Conservation (phyloP, 2,797 vertebrate genomes). For the Danio kyathit region DNA sequence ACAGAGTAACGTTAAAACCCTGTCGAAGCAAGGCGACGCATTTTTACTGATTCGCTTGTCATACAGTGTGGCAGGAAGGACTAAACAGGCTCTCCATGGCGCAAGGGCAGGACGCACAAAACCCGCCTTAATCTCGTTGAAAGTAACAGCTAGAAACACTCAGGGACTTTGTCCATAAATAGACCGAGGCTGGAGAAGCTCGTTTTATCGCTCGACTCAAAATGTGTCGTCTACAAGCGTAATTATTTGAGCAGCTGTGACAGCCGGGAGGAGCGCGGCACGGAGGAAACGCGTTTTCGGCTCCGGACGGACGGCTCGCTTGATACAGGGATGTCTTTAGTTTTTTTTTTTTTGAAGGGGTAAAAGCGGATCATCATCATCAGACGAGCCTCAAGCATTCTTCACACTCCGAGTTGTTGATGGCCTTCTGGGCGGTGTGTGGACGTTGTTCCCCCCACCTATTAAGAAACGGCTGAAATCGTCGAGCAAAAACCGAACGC, state of each 20-base stretch:
- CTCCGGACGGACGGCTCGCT: background rate
- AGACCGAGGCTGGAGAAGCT: conserved; percentile 69
- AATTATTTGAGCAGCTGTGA: background rate
- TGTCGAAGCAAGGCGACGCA: conserved; percentile 35
- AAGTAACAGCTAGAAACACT: conserved; percentile 57
- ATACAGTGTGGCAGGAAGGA: conserved; percentile 31
- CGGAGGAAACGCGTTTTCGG: background rate
- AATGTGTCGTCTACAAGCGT: conserved; percentile 59
- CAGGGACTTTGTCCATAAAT: conserved; percentile 74
- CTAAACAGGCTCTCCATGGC: conserved; percentile 24
- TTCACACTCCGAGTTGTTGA: conserved; percentile 5
- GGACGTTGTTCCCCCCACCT: conserved; percentile 65
- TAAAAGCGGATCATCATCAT: background rate
- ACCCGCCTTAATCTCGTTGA: conserved; percentile 45
- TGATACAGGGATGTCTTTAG: background rate
- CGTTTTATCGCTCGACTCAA: conserved; percentile 63
- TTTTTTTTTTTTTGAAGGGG: background rate
- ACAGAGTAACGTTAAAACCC: conserved; percentile 50
- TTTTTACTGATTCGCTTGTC: conserved; percentile 39
- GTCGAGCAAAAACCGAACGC: conserved; percentile 67
- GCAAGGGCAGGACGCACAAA: conserved; percentile 39
- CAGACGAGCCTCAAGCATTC: background rate
- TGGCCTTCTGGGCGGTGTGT: conserved; percentile 74
- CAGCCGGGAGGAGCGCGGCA: background rate
- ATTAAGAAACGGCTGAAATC: conserved; percentile 66